Evolutionary conservation across 2,113 vertebrate genomes (phyloP).

Genomic region (Calidris pygmaea): DNA sequence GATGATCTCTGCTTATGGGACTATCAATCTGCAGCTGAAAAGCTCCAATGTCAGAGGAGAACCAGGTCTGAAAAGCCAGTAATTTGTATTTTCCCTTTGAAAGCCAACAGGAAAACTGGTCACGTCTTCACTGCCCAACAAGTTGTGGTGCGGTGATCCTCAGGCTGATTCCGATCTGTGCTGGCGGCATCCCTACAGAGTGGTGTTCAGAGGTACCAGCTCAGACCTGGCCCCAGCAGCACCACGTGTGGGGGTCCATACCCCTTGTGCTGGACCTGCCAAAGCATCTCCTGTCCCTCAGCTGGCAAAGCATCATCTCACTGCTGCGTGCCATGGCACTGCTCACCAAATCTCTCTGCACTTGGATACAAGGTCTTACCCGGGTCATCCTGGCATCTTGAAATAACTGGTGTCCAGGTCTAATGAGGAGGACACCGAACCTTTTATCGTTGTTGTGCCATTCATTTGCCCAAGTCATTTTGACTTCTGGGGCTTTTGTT

Average conservation of each 20-base stretch:
- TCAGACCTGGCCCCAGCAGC: not conserved
- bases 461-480: not conserved
- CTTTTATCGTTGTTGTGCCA: accelerated
- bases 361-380: not conserved
- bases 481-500: not conserved
- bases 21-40: not conserved
- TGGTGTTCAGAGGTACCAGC: accelerated
- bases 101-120: not conserved
- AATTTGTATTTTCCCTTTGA: not conserved
- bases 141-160: not conserved
- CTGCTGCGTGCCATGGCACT: too few relatives aligned
- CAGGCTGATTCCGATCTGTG: not conserved
- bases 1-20: not conserved
- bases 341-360: not conserved
- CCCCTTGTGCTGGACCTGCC: too few relatives aligned
- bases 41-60: not conserved
- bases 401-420: not conserved
- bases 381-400: not conserved
- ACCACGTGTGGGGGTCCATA: not conserved
- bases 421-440: not conserved
- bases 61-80: not conserved
- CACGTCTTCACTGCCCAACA: not conserved
- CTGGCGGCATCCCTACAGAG: not conserved
- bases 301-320: not conserved
- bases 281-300: not conserved